Percentiles rank a stretch among this genome's conserved stretches.
phyloP scores from a whole-genome alignment of 1,140 invertebrate genomes.

The Halotydeus destructor region DNA sequence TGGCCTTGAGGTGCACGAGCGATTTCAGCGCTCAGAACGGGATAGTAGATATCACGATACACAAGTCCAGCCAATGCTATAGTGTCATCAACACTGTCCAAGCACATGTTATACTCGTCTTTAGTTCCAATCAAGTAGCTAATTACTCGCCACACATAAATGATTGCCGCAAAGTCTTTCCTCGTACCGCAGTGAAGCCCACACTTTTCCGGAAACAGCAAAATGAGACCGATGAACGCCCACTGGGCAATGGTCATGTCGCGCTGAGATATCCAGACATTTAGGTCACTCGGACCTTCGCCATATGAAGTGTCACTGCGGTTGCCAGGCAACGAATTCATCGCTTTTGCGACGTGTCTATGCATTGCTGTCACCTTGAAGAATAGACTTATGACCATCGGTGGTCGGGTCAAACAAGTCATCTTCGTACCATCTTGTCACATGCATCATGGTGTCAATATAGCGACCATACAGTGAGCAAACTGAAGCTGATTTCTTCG shows the following conservation, averaged over 20 bases:
- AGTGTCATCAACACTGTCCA: conserved; percentile 24
- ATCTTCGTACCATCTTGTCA: conserved; percentile 29
- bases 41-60: background rate
- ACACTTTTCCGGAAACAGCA: conserved; percentile 18
- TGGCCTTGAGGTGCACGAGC: background rate
- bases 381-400: conserved; percentile 26
- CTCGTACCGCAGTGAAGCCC: conserved; percentile 20
- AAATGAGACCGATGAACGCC: conserved; percentile 21
- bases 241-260: conserved; percentile 15
- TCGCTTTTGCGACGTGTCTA: conserved; percentile 20
- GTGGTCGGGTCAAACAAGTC: conserved; percentile 31
- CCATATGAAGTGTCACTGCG: too few species aligned
- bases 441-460: conserved; percentile 44
- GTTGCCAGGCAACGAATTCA: too few species aligned
- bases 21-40: background rate
- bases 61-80: conserved; percentile 5
- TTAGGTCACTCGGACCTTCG: too few species aligned
- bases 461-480: conserved; percentile 48
- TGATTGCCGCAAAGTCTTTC: conserved; percentile 42
- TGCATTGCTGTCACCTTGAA: conserved; percentile 28
- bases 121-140: conserved; percentile 56
- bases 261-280: too few species aligned
- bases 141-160: conserved; percentile 63
- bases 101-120: conserved; percentile 43
- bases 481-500: conserved; percentile 27